Base-by-base conservation (phyloP, 2,888 invertebrate species). In the Anorthoa munda region DNA sequence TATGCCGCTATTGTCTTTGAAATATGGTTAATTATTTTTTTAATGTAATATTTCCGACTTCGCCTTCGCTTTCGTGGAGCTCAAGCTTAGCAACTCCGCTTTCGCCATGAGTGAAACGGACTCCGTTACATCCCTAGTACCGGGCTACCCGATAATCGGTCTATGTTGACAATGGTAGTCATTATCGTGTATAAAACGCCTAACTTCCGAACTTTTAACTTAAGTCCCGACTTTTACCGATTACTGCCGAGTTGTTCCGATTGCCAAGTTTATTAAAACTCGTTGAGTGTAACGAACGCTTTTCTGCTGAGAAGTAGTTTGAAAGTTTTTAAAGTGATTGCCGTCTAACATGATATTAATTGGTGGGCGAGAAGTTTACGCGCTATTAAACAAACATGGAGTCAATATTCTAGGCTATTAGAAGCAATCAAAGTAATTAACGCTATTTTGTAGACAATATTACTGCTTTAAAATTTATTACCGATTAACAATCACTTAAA, bases 141-240 rank as follows among this genome's bases (percentile, higher is more conserved):
- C 88, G 87, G 88, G 78, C 79, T 75, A 77, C 73, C 83, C 87
- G 87, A 88, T 91, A 91, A 91, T 91, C 88, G 90, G 84, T 85
- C 84, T 84, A 85, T 86, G 92, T 89, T 90, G 89, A 92, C 92
- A 93, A 92, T 91, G 88, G 79, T 81, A 81, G 90, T 86, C 91
- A 92, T 92, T 91, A 91, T 89, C 85, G 84, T 79, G 85, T 83
- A 72, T 81, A 83, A 87, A 89, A 87, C 86, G 85, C 83, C 83
- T 76, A 78, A 87, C 86, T 90, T 88, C 84, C 83, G 79, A 66
- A 59, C 65, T 81, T 66, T 60, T 17, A 39, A 72, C 75, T 63
- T 51, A 72, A 66, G 26, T n/a, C 50, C 55, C 77, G 69, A 82
- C 50, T 82, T 77, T 61, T 61, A 53, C 71, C 58, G 64, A 75